Evolutionary conservation across 2,113 vertebrate genomes (phyloP), one percentile per base, ranked within the genome.

Genomic region (Urocynchramus pylzowi): DNA sequence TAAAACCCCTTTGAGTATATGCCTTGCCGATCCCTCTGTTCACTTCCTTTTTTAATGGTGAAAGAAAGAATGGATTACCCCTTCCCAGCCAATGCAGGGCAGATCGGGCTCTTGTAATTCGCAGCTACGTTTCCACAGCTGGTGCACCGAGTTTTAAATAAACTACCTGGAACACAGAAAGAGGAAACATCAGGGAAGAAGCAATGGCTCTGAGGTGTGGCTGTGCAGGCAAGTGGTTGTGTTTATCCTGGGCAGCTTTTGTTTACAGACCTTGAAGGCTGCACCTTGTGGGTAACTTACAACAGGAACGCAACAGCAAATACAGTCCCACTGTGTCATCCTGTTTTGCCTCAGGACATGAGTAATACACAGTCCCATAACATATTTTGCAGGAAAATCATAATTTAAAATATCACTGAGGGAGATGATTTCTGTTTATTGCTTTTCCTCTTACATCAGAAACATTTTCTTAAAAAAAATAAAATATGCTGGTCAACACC

Each of bases 91-190:
- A 99, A 88, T 0, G 99, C 98, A 0, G 98, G 96, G 96, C 99
- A 99, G 88, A 99, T 98, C 3, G 99, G 99, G 96, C 98, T 99
- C 69, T 92, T 98, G 97, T 98, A 98, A 96, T 99, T 99, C 4
- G 97, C 93, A 28, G 98, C 95, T 73, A 99, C 97, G 3, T 98
- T 91, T 86, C 99, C 98, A 89, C 99, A 99, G 95, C 98, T 99
- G 90, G 99, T 98, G 79, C 99, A 99, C 42, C 98, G 98, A 7
- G 99, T 99, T 98, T 99, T 99, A 98, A 99, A 98, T 89, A 99
- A 98, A 90, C 98, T 99, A 74, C 99, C 99, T 99, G 97, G 80
- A 98, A 96, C 8, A 37, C 85, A 95, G 3, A 52, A 94, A 59
- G 23, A 82, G 63, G 45, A 68, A 86, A 88, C 22, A 21, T 65